Base-by-base conservation (phyloP, 2,113 vertebrate species). In the Siphamia tubifer region DNA sequence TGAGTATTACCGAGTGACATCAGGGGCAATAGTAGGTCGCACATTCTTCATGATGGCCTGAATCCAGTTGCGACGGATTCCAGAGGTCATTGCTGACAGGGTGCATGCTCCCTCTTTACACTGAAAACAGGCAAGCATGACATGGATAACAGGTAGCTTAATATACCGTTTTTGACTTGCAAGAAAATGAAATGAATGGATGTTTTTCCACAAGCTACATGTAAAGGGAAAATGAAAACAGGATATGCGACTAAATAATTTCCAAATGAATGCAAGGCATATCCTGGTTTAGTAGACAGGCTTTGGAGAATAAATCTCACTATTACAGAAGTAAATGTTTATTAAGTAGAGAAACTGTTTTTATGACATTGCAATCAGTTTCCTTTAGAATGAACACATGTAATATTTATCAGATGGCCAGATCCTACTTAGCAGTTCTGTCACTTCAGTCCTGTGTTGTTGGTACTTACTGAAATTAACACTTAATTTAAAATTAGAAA, bases 1-100 rank as follows among this genome's bases (percentile, higher is more conserved):
- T 28, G 43, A 6, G 32, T 34, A 92, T 90, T 89, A 99, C 98
- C 96, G 96, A 4, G 97, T 98, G 62, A 99, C 96, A 8, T 99
- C 97, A 0, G 98, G 98, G 51, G 95, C 94, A 1, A 95, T 91
- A 27, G 93, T 90, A 15, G 97, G 96, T 6, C 94, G 95, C 39
- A 96, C 94, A 0, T 96, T 97, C 83, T 98, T 98, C 94, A 96
- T 94, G 75, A 99, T 96, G 68, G 98, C 97, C 87, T 98, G 97
- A 84, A 99, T 98, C 98, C 98, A 99, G 83, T 98, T 99, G 77
- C 97, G 93, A 2, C 97, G 95, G 85, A 99, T 99, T 56, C 97
- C 98, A 1, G 97, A 96, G 0, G 97, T 99, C 98, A 99, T 99
- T 28, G 96, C 98, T 0, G 97, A 99, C 69, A 99, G 92, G 2